phyloP scores from a whole-genome alignment of 2,113 vertebrate species.

The Geococcyx californianus region DNA sequence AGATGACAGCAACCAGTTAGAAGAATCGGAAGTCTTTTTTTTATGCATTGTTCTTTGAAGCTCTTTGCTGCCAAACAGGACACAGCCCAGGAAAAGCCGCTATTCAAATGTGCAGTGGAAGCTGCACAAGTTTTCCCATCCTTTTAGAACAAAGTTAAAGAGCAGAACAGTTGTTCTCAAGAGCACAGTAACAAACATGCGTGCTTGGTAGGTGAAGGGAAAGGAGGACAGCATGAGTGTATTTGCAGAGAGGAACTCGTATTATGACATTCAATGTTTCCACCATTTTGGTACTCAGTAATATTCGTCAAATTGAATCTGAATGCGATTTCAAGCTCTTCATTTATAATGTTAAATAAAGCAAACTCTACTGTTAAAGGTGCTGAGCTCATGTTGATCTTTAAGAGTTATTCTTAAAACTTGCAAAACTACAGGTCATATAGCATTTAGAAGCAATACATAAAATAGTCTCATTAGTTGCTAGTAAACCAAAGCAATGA shows the following conservation, averaged over 20 bases:
- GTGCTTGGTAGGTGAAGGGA: background rate
- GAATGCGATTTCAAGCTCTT: background rate
- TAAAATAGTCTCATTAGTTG: slow-evolving; percentile 65
- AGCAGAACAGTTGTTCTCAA: background rate
- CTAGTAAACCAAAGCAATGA: slow-evolving; percentile 75
- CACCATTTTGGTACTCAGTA: background rate
- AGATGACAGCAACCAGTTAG: background rate
- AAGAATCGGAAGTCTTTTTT: background rate
- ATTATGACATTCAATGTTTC: background rate
- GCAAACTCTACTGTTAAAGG: background rate
- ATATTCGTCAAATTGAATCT: background rate
- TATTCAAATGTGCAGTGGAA: background rate
- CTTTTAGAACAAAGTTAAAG: slow-evolving; percentile 13
- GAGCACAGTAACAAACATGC: background rate
- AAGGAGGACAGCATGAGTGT: background rate
- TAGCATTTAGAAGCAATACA: slow-evolving; percentile 52
- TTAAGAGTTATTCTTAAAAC: slow-evolving; percentile 3
- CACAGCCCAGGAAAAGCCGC: background rate
- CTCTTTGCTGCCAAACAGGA: background rate
- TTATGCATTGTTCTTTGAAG: background rate
- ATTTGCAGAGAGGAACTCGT: background rate
- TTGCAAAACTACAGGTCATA: slow-evolving; percentile 8
- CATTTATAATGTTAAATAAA: background rate
- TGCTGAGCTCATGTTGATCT: background rate
- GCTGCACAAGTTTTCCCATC: background rate